phyloP scores from a whole-genome alignment of 1,140 invertebrate genomes.

The Bombus pyrosoma region DNA sequence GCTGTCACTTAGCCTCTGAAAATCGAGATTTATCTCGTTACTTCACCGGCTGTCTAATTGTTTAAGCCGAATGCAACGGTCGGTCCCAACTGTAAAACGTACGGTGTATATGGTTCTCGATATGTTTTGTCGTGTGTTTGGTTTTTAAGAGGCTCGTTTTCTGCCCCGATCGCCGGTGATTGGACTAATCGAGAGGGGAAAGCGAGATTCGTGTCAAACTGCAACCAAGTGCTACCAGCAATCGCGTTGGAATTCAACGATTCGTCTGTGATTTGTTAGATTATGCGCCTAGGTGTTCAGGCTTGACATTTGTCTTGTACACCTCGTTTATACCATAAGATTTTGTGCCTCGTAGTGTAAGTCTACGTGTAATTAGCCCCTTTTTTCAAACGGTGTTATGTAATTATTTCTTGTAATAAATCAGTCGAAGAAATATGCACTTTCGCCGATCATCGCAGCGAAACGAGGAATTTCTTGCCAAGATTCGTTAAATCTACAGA shows the following conservation, averaged over 20 bases:
- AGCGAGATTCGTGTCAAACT: neutral
- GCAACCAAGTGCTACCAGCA: neutral
- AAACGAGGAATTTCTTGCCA: neutral
- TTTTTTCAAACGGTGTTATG: neutral
- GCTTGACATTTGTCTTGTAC: neutral
- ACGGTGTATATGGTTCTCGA: neutral
- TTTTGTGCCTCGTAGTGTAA: no score
- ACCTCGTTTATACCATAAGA: neutral
- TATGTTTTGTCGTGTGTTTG: neutral
- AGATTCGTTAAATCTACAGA: neutral
- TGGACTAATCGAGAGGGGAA: slow-evolving; percentile 11
- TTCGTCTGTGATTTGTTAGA: slow-evolving; percentile 13
- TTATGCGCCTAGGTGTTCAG: neutral
- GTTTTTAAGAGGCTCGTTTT: neutral
- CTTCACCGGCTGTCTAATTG: slow-evolving; percentile 54
- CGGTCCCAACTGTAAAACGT: neutral
- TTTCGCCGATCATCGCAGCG: slow-evolving; percentile 7
- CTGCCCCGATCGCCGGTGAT: neutral
- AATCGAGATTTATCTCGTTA: slow-evolving; percentile 67
- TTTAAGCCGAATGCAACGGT: slow-evolving; percentile 45
- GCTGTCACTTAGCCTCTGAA: slow-evolving; percentile 67
- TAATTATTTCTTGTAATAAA: neutral
- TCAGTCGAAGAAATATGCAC: neutral
- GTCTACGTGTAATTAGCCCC: neutral
- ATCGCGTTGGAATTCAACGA: neutral